Conservation (phyloP, 2,113 vertebrate genomes). For the Cacatua alba region DNA sequence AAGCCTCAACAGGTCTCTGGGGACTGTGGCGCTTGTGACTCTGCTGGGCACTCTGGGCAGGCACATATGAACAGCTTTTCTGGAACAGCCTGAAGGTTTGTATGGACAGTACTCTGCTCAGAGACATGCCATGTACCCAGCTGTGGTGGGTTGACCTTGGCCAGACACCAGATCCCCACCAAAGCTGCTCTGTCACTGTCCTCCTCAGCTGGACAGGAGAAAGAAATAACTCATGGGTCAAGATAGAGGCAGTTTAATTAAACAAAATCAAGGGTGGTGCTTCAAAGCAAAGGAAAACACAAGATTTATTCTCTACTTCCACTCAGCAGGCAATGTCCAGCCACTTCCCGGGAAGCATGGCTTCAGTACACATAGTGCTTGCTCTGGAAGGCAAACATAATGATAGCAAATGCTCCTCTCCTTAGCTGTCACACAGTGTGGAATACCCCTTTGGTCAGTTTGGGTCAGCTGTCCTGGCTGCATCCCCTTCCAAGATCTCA, state of each 20-base stretch:
- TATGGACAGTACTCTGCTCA: too few relatives aligned
- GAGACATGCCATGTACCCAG: too few relatives aligned
- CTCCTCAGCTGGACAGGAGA: not conserved
- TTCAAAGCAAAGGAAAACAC: not conserved
- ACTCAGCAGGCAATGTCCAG: not conserved
- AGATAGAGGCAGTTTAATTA: not conserved
- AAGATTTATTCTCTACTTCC: not conserved
- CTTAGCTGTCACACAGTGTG: not conserved
- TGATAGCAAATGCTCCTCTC: not conserved
- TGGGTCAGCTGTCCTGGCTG: not conserved
- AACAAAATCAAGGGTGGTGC: not conserved
- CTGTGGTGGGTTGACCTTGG: not conserved
- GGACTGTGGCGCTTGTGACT: rapidly evolving
- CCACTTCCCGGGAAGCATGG: not conserved
- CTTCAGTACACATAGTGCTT: not conserved
- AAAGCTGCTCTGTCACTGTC: not conserved
- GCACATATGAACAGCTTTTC: not conserved
- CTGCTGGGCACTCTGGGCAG: not conserved
- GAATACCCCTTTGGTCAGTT: not conserved
- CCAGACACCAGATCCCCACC: not conserved
- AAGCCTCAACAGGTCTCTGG: not conserved
- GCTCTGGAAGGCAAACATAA: not conserved
- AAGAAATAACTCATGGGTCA: not conserved
- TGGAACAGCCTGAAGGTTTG: not conserved
- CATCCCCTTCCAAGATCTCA: not conserved